Base-by-base conservation (phyloP, 2,113 vertebrate species). In the Amblyopsis rosae region DNA sequence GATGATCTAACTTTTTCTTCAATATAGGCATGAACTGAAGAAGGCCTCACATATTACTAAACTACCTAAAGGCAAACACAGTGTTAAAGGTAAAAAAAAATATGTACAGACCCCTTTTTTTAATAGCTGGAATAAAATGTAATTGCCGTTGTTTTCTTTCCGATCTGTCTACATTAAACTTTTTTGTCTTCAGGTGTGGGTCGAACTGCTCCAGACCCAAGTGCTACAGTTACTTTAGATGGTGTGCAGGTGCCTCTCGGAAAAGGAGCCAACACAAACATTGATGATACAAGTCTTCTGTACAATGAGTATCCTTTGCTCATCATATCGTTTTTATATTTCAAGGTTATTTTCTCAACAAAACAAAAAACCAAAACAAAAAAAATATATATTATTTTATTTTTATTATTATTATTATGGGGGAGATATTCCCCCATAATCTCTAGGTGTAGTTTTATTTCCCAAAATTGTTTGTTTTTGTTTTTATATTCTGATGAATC, bases 221-320 rank as follows among this genome's bases (percentile, higher is more conserved):
- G 86, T 4, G 94, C 94, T 13, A 91, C 94, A 4, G 86, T 92
- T 26, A 91, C 84, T 64, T 86, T 98, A 73, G 93, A 96, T 0
- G 97, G 95, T 0, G 94, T 97, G 12, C 94, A 98, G 47, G 94
- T 99, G 71, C 97, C 97, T 16, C 81, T 98, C 13, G 97, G 98
- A 17, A 96, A 93, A 66, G 96, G 95, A 50, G 51, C 87, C 74
- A 79, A 95, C 11, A 95, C 96, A 0, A 95, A 96, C 82, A 93
- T 96, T 12, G 95, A 93, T 0, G 96, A 98, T 83, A 96, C 96
- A 12, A 97, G 95, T 81, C 96, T 99, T 45, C 93, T 99, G 9
- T 99, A 99, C 92, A 99, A 99, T 9, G 98, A 99, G 98, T 99
- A 99, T 99, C 97, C 96, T 99, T 97, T 84, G 13, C 69, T 33